Base-by-base conservation (phyloP, 1,140 invertebrate species). In the Aphidius gifuensis region DNA sequence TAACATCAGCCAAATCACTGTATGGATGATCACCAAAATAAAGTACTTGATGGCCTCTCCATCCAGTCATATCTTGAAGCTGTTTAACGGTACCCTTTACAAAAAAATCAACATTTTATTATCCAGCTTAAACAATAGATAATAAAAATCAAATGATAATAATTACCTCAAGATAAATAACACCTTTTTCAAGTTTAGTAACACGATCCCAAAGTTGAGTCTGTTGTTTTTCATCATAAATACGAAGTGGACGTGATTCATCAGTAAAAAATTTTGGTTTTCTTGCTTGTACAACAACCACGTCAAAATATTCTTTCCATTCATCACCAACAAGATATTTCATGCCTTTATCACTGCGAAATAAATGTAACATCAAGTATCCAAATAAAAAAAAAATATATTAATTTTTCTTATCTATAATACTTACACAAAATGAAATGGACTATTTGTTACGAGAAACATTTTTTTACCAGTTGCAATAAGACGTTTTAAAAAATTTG, bases 21-120 rank as follows among this genome's bases (percentile, higher is more conserved):
- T 98, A 98, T 0, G 97, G 94, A 84, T 98, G 96, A 83, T 98
- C 96, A 1, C 96, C 97, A 82, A 98, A 98, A 79, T 98, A 98
- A 6, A 98, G 77, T 9, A 98, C 95, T 68, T 93, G 90, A 68
- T 93, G 90, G 0, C 94, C 94, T 58, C 87, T 83, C 94, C 96
- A 98, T 0, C 91, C 92, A 5, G 95, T 98, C 72, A 97, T 85
- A 50, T 94, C 88, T 76, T 95, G 92, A 43, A 99, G 81, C 71
- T 96, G 90, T 71, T 90, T 90, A 7, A 97, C 89, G 40, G 95
- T 98, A 6, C 96, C 96, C 92, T 96, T 16, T 16, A 16, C 16
- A 16, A 16, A 16, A 16, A 16, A 16, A 16, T 16, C 16, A 16
- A 16, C 16, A 16, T 16, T 16, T 16, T 16, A 16, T 16, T 16